Percentiles rank a stretch among this genome's conserved stretches.
Evolutionary conservation across 2,888 invertebrate species (phyloP).

Genomic region (Aleiodes leptofemur): DNA sequence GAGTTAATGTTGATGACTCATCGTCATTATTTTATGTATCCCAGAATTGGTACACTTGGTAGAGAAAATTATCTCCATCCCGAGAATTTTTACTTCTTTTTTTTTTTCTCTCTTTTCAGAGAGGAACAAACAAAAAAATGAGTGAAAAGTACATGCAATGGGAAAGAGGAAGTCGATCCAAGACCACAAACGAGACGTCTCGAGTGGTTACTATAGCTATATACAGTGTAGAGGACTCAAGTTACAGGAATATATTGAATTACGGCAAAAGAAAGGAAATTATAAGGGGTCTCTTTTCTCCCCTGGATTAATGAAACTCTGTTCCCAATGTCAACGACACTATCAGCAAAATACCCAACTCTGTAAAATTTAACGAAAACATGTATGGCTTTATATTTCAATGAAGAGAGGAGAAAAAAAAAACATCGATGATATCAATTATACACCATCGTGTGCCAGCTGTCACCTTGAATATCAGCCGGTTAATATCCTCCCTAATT

Average conservation of each 20-base stretch:
- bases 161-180: slow-evolving; percentile 22
- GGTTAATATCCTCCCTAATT: slow-evolving; percentile 15
- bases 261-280: slow-evolving; percentile 6
- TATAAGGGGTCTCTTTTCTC: too few relatives aligned
- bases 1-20: slow-evolving; percentile 21
- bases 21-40: slow-evolving; percentile 9
- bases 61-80: slow-evolving; percentile 12
- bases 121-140: background rate
- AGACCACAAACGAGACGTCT: slow-evolving; percentile 28
- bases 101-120: background rate
- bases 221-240: background rate
- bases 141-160: background rate
- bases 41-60: background rate
- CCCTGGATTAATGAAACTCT: too few relatives aligned
- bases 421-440: too few relatives aligned
- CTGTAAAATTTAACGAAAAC: too few relatives aligned
- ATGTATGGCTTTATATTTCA: too few relatives aligned
- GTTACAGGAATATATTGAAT: slow-evolving; percentile 32
- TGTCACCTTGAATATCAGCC: slow-evolving; percentile 53
- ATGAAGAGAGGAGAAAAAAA: too few relatives aligned
- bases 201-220: slow-evolving; percentile 18
- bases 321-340: too few relatives aligned
- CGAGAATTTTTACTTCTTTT: slow-evolving; percentile 1
- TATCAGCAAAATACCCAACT: too few relatives aligned
- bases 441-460: slow-evolving; percentile 50